A percentile compares a stretch with the other conserved stretches of the same genome.
These are phyloP conservation scores for Tenebrosternarchus preto DNA, from an alignment of 2,113 vertebrate species.

Conservation along the genomic window DNA sequence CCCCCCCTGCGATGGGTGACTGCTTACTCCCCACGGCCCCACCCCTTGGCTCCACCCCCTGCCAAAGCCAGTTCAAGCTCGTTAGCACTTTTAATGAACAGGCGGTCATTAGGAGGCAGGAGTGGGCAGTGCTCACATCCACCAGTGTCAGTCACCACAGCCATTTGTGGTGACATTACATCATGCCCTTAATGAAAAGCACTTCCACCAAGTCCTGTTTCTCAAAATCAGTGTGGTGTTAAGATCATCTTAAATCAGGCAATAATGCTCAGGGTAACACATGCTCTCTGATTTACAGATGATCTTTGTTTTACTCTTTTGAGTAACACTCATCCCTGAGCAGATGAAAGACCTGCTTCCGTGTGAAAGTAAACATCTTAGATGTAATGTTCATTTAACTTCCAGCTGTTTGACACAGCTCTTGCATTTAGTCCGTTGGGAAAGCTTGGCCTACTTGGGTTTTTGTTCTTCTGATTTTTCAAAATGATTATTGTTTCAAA, in stretches of 20 bases:
- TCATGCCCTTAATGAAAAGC: slow-evolving; percentile 21
- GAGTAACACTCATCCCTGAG: neutral
- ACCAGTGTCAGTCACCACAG: slow-evolving; percentile 39
- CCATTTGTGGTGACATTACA: slow-evolving; percentile 50
- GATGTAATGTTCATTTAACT: neutral
- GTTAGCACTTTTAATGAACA: slow-evolving; percentile 70
- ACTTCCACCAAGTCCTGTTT: neutral
- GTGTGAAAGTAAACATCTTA: neutral
- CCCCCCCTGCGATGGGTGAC: too few species aligned
- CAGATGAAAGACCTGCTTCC: neutral
- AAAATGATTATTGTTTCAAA: too few species aligned
- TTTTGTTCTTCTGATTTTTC: neutral
- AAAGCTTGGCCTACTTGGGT: neutral
- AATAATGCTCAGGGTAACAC: too few species aligned
- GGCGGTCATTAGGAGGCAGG: slow-evolving; percentile 61
- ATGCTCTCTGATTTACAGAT: too few species aligned
- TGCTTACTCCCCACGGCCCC: slow-evolving; percentile 52
- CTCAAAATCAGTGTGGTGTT: too few species aligned
- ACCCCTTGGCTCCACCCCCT: neutral
- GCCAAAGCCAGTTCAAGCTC: slow-evolving; percentile 71
- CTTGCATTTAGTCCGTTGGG: neutral
- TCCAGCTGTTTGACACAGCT: neutral
- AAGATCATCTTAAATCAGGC: too few species aligned
- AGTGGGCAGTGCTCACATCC: slow-evolving; percentile 58
- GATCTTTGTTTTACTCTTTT: too few species aligned